A percentile compares a stretch with the other conserved stretches of the same genome.
Conservation (phyloP, 2,888 invertebrate genomes). For the Zeuzera pyrina region DNA sequence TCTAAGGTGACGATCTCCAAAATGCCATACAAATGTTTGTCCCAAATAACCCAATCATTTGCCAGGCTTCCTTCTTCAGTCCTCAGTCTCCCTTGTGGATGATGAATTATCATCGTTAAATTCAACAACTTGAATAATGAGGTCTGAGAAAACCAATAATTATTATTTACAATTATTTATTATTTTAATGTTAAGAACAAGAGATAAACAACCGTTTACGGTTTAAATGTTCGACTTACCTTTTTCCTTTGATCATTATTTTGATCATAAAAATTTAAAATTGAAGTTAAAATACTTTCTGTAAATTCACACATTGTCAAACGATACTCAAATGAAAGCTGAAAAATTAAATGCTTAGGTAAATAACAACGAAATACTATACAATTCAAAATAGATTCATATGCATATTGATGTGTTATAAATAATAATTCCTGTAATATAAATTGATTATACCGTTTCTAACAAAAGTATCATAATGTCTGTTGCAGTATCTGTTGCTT, state of each 20-base stretch:
- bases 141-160: slow-evolving; percentile 29
- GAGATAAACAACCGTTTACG: too few species aligned
- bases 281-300: slow-evolving; percentile 50
- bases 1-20: slow-evolving; percentile 52
- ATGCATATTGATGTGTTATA: too few species aligned
- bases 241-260: slow-evolving; percentile 57
- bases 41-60: slow-evolving; percentile 47
- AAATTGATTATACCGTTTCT: slow-evolving; percentile 35
- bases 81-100: slow-evolving; percentile 40
- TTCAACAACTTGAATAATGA: slow-evolving; percentile 45
- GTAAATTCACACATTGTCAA: slow-evolving; percentile 66
- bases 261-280: slow-evolving; percentile 59
- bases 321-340: slow-evolving; percentile 67
- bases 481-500: slow-evolving; percentile 48
- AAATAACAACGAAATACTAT: background rate
- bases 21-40: slow-evolving; percentile 42
- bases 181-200: slow-evolving; percentile 2
- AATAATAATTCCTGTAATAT: slow-evolving; percentile 2
- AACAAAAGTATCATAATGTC: slow-evolving; percentile 44
- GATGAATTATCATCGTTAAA: slow-evolving; percentile 44
- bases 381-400: background rate
- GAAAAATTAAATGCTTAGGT: slow-evolving; percentile 19
- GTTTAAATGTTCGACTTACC: slow-evolving; percentile 29
- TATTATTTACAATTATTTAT: background rate
- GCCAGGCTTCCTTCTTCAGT: slow-evolving; percentile 42